Base-by-base conservation (phyloP, 2,888 invertebrate genomes). In the Euzetes globulus region DNA sequence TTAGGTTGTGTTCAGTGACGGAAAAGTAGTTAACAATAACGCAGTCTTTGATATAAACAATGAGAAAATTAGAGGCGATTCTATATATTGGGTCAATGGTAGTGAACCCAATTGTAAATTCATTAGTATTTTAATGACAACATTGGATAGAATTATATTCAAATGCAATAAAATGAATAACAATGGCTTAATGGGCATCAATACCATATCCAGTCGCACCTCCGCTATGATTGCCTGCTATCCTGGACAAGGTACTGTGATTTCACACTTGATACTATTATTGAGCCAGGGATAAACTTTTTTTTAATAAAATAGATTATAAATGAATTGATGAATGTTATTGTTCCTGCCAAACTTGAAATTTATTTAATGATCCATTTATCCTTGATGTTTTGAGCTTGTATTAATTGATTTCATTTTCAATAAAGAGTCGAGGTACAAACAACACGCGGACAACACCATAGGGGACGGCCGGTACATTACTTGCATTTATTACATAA, bases 401-500 rank as follows among this genome's bases (percentile, higher is more conserved):
- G n/a, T n/a, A 41, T 9, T 41, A 52, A 52, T 52, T 19, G n/a
- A 19, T 7, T 52, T 55, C 25, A 13, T 55, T 25, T 17, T 0
- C 3, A 2, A 33, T 65, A 52, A 37, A 65, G 63, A 65, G 29
- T 29, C 94, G 15, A 92, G 92, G 81, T 98, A 98, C 83, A 92
- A 97, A 73, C 93, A 94, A 83, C 98, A 98, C 83, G 94, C 98
- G 52, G 98, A 98, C 84, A 98, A 98, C 85, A 97, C 98, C 7
- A 94, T 94, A 83, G 88, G 89, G 80, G 98, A 98, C 84, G 98
- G 98, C 19, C 88, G 98, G 78, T 94, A 95, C 82, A 92, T 98
- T 81, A 98, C 98, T 9, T 92, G 94, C 77, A 98, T 98, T 81
- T 98, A 98, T 85, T 98, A 98, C 86, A 88, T 97, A 81, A 98